Base-by-base conservation (phyloP, 2,888 invertebrate genomes). In the Hermaeophaga mercurialis region DNA sequence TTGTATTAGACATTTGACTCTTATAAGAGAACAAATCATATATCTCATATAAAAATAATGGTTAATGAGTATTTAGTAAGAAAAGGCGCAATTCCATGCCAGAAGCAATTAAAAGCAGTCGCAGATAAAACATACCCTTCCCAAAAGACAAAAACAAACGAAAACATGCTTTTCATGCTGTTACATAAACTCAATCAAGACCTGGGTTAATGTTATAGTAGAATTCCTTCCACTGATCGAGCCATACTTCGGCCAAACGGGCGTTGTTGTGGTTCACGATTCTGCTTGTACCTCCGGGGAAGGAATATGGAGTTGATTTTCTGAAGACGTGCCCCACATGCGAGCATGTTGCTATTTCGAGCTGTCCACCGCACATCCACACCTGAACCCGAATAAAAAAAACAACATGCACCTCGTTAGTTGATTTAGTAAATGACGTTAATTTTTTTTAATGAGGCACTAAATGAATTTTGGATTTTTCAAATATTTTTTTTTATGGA, bases 181-280 rank as follows among this genome's bases (percentile, higher is more conserved):
- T 58, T 58, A 55, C 46, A 39, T 17, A 41, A 28, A 43, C 12
- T 49, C 41, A 54, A 46, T 41, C 49, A 44, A 56, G 55, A 94
- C 95, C 94, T 90, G 95, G 95, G 85, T 95, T 95, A 84, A 96
- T 94, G 84, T 91, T 93, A 90, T 94, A 96, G 90, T 94, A 96
- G 89, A 96, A 96, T 79, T 92, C 91, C 86, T 94, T 94, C 91
- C 97, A 97, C 76, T 96, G 94, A 84, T 98, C 98, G 82, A 99
- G 89, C 98, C 98, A 99, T 73, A 98, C 98, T 80, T 96, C 95
- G 66, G 96, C 97, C 74, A 97, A 90, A 71, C 98, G 87, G 78
- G 96, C 95, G 82, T 96, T 96, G 88, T 99, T 99, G 84, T 96
- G 94, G 84, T 97, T 96, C 80, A 98, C 97, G 77, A 97, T 94